A percentile compares a stretch with the other conserved stretches of the same genome.
phyloP scores from a whole-genome alignment of 1,140 invertebrate genomes.

The Conus ventricosus region DNA sequence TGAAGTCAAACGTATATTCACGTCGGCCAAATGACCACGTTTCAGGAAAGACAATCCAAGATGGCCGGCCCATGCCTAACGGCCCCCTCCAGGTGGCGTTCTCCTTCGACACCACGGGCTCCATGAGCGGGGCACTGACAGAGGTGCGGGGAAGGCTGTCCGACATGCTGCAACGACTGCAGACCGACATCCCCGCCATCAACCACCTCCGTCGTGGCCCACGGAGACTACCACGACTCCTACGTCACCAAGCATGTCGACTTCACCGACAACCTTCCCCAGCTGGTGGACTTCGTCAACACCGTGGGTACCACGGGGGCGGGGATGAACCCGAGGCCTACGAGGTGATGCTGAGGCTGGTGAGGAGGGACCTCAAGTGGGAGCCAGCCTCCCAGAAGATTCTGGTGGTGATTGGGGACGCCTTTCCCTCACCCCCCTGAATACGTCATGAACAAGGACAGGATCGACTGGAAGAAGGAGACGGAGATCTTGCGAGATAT shows the following conservation, averaged over 20 bases:
- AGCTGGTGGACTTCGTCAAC: slow-evolving; percentile 64
- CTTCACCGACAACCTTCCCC: slow-evolving; percentile 57
- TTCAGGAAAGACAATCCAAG: not conserved
- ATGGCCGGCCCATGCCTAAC: slow-evolving; percentile 33
- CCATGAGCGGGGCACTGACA: slow-evolving; percentile 55
- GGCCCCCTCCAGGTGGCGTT: slow-evolving; percentile 63
- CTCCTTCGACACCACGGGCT: slow-evolving; percentile 69
- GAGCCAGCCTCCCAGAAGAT: slow-evolving; percentile 56
- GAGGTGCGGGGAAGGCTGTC: slow-evolving; percentile 55
- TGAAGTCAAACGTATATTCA: too few relatives aligned
- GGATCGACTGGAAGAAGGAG: slow-evolving; percentile 67
- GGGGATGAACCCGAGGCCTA: slow-evolving; percentile 66
- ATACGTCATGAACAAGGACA: slow-evolving; percentile 55
- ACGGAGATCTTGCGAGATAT: slow-evolving; percentile 25
- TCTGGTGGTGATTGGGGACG: slow-evolving; percentile 70
- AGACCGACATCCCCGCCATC: slow-evolving; percentile 61
- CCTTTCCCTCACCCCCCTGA: slow-evolving; percentile 62
- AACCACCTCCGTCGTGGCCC: slow-evolving; percentile 58
- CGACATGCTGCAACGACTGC: slow-evolving; percentile 64
- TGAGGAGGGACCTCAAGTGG: slow-evolving; percentile 59
- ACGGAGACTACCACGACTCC: slow-evolving; percentile 65
- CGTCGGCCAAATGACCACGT: too few relatives aligned
- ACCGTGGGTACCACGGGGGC: slow-evolving; percentile 58
- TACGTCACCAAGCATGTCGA: slow-evolving; percentile 67
- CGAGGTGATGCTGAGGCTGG: slow-evolving; percentile 60